Conservation (phyloP, 2,113 vertebrate species). For the Sitta europaea region DNA sequence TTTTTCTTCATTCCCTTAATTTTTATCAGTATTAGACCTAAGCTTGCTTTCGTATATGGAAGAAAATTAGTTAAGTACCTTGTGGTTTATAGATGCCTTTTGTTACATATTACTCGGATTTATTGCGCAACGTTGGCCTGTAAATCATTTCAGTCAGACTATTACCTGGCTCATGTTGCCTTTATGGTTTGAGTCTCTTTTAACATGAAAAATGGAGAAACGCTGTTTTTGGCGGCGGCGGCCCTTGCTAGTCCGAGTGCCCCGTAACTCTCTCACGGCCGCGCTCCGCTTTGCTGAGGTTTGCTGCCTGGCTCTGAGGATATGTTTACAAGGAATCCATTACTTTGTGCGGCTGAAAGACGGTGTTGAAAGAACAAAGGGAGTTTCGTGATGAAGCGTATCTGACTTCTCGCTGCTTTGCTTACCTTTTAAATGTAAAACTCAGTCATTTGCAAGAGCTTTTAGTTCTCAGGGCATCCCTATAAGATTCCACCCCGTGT, state of each 20-base stretch:
- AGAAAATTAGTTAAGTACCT: slow-evolving; percentile 46
- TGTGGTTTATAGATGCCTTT: slow-evolving; percentile 26
- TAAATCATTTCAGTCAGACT: slow-evolving; percentile 32
- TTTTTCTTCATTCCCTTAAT: not conserved
- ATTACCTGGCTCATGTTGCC: slow-evolving; percentile 13
- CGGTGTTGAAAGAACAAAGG: slow-evolving; percentile 35
- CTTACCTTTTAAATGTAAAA: slow-evolving; percentile 64
- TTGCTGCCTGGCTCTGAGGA: not conserved
- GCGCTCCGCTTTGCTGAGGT: not conserved
- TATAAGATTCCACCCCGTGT: not conserved
- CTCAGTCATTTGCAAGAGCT: slow-evolving; percentile 31
- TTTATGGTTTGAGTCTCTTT: slow-evolving; percentile 14
- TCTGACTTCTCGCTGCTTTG: slow-evolving; percentile 43
- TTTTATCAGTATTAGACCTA: slow-evolving; percentile 17
- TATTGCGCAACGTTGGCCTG: slow-evolving; percentile 5
- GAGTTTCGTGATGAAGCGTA: slow-evolving; percentile 48
- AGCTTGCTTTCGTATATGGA: not conserved
- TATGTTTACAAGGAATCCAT: slow-evolving; percentile 21
- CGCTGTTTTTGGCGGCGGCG: not conserved
- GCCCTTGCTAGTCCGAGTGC: not conserved
- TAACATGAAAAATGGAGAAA: not conserved
- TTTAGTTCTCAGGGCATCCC: slow-evolving; percentile 22
- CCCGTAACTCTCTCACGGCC: not conserved
- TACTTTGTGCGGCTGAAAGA: not conserved
- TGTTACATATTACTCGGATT: slow-evolving; percentile 11